Evolutionary conservation across 1,140 invertebrate species (phyloP), one percentile per base, ranked within the genome.

Genomic region (Temnothorax nylanderi): DNA sequence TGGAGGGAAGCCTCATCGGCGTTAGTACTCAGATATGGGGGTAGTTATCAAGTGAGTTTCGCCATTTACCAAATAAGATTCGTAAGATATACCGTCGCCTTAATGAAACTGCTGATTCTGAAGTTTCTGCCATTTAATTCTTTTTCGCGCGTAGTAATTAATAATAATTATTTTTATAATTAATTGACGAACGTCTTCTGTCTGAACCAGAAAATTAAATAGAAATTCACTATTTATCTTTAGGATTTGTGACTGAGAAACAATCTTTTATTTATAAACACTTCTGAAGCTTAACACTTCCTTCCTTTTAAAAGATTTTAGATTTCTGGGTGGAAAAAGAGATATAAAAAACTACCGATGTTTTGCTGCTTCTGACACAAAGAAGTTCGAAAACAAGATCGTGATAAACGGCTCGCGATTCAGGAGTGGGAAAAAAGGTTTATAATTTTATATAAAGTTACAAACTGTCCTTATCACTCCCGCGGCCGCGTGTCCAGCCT

Each of bases 1-100:
- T 21, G 11, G 49, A 54, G 26, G 58, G 41, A 62, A 76, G 69
- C 41, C 64, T 67, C 49, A 65, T 65, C 74, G 69, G 47, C 75
- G 56, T 88, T 88, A 88, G 58, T 64, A 56, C 21, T 77, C 76
- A 69, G 81, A 86, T 85, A 65, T 51, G 21, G 44, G 32, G 69
- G 54, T 56, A 89, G 80, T 88, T 89, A 85, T 69, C 72, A 60
- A 64, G 37, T 54, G 56, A 74, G 2, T 81, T 81, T 71, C 72
- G 49, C 44, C 86, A 77, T 87, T 89, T 88, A 56, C 49, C 72
- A 85, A 87, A 84, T 76, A 88, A 88, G 74, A 88, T 71, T 26
- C 64, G 34, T 71, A 58, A 76, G 54, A 54, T 54, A 81, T 13
- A 44, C 16, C 7, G 8, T 41, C 41, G 32, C 3, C 44, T 56